Conservation (phyloP, 2,113 vertebrate genomes). For the Phyllostomus hastatus region DNA sequence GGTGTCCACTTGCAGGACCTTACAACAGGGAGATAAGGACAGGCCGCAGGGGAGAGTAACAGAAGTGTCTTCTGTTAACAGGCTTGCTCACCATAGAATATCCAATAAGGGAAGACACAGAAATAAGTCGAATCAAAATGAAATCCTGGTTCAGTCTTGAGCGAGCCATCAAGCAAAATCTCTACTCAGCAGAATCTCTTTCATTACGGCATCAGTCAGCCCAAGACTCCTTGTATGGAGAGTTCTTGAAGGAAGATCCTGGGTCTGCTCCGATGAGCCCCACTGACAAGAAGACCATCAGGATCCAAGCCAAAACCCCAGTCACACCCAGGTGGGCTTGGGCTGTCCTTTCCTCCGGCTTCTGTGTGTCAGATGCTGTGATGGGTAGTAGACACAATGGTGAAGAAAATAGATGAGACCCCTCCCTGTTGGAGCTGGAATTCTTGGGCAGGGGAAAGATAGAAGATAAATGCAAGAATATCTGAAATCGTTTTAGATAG, state of each 20-base stretch:
- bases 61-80: neutral
- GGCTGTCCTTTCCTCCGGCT: neutral
- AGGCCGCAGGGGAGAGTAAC: neutral
- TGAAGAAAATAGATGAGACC: neutral
- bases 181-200: neutral
- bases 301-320: neutral
- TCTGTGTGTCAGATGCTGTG: neutral
- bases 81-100: conserved; percentile 69
- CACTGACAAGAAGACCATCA: neutral
- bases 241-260: neutral
- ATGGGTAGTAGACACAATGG: rapidly evolving
- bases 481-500: neutral
- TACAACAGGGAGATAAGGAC: too few relatives aligned
- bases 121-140: neutral
- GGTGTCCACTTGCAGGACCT: neutral
- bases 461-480: neutral
- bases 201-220: neutral
- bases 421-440: neutral
- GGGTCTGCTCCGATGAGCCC: neutral
- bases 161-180: neutral
- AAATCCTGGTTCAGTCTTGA: neutral
- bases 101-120: neutral
- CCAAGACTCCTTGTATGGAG: neutral
- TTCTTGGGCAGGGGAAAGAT: neutral
- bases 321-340: conserved; percentile 20